Evolutionary conservation across 2,888 invertebrate genomes (phyloP), one percentile per base, ranked within the genome.

Genomic region (Phorcus lineatus): DNA sequence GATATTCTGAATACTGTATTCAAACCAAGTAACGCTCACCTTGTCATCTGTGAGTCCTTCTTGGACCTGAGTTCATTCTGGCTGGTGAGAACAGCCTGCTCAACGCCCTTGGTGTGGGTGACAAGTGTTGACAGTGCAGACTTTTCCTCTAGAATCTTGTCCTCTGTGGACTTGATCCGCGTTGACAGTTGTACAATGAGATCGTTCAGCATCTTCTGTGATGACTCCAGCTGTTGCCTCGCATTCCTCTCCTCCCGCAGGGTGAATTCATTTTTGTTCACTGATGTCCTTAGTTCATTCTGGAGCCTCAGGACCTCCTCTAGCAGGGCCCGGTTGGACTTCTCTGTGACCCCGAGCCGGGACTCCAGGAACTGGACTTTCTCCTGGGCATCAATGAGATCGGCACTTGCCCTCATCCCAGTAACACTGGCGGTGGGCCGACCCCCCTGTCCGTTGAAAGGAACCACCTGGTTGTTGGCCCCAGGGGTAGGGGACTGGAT

Each of bases 231-330:
- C 82, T 91, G 90, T 70, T 89, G 88, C 40, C 93, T 81, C 0
- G 91, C 86, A 22, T 86, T 83, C n/a, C 88, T 85, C 83, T 93
- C 93, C 53, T 92, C 92, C 7, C 90, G 86, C 9, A 92, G 40
- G 7, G 88, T 80, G 22, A 92, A 91, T 76, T 93, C 92, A 84
- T 89, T 92, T 36, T 88, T 85, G 16, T 90, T 88, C 7, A 89
- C 83, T 7, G 88, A 87, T 16, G 83, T 82, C 79, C 91, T 87
- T 36, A 92, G 84, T 74, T 93, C 93, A 81, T 87, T 89, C 82
- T 93, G 93, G 52, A 93, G 85, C 19, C 92, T 86, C 17, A 93
- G 87, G 47, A 93, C 92, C 83, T 93, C 93, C 81, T 93, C 93
- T 31, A 93, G 85, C 3, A 93, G 86, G 17, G 92, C 91, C n/a